Conservation (phyloP, 2,888 invertebrate species). For the Globia sparganii region DNA sequence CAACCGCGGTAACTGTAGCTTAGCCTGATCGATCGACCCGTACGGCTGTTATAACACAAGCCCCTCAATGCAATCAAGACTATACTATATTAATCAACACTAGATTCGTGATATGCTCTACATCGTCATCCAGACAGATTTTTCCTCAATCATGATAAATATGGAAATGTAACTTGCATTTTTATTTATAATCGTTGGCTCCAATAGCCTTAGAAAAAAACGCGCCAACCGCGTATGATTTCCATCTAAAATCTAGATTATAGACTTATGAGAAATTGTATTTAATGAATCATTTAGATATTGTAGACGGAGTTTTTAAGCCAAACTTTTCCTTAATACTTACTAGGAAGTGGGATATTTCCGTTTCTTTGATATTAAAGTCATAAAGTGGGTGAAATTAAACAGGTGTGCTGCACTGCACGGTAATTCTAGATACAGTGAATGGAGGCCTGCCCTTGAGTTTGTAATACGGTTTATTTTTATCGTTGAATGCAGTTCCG, state of each 20-base stretch:
- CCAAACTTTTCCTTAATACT: conserved; percentile 58
- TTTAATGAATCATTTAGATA: conserved; percentile 27
- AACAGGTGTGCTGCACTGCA: conserved; percentile 10
- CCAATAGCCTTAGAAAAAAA: conserved; percentile 6
- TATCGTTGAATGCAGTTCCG: conserved; percentile 12
- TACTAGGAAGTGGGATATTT: conserved; percentile 52
- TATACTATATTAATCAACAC: neutral
- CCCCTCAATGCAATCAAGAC: too few relatives aligned
- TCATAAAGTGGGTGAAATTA: conserved; percentile 36
- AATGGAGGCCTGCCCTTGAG: conserved; percentile 40
- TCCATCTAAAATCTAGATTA: conserved; percentile 1
- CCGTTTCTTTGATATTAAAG: conserved; percentile 36
- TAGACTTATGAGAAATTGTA: conserved; percentile 33
- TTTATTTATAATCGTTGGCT: conserved; percentile 24
- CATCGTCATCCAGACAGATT: neutral
- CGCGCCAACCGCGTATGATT: neutral
- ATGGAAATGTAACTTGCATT: conserved; percentile 9
- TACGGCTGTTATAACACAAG: too few relatives aligned
- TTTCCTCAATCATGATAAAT: conserved; percentile 24
- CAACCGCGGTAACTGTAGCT: too few relatives aligned
- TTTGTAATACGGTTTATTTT: neutral
- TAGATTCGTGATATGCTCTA: neutral
- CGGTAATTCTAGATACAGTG: conserved; percentile 31
- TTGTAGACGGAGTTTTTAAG: conserved; percentile 14
- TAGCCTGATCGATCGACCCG: too few relatives aligned